Evolutionary conservation across 1,140 invertebrate species (phyloP).

Genomic region (Papilio helenus): DNA sequence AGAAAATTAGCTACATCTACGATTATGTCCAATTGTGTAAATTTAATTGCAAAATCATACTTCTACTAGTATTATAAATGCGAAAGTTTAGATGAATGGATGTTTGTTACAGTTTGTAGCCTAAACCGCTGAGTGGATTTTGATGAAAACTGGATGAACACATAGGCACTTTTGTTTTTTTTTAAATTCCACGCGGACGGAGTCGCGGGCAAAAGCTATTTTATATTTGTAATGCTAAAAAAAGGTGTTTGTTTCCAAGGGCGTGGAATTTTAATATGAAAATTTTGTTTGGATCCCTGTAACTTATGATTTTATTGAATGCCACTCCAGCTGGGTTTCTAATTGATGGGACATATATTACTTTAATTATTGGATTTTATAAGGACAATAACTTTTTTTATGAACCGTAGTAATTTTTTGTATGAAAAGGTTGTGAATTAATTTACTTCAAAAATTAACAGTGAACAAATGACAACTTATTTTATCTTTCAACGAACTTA

Average conservation of each 20-base stretch:
- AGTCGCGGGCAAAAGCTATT: too few relatives aligned
- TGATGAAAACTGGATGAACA: too few relatives aligned
- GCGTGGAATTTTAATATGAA: neutral
- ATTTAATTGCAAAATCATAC: too few relatives aligned
- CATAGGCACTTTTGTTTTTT: too few relatives aligned
- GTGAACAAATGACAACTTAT: neutral
- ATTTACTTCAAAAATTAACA: neutral
- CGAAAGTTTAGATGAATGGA: too few relatives aligned
- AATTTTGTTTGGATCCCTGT: neutral
- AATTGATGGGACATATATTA: neutral
- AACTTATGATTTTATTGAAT: neutral
- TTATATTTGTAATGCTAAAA: too few relatives aligned
- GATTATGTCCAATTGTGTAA: too few relatives aligned
- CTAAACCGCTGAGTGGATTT: too few relatives aligned
- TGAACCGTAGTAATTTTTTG: neutral
- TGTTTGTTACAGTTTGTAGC: too few relatives aligned
- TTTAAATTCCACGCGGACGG: too few relatives aligned
- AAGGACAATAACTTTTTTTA: neutral
- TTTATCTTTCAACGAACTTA: neutral
- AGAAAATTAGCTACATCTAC: neutral
- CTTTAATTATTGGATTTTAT: neutral
- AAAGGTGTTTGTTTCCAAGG: too few relatives aligned
- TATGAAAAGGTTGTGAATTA: neutral
- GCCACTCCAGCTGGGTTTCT: neutral
- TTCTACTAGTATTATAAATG: too few relatives aligned